Percentiles rank a stretch among this genome's conserved stretches.
Conservation (phyloP, 2,888 invertebrate genomes). For the Drosophila subquinaria region DNA sequence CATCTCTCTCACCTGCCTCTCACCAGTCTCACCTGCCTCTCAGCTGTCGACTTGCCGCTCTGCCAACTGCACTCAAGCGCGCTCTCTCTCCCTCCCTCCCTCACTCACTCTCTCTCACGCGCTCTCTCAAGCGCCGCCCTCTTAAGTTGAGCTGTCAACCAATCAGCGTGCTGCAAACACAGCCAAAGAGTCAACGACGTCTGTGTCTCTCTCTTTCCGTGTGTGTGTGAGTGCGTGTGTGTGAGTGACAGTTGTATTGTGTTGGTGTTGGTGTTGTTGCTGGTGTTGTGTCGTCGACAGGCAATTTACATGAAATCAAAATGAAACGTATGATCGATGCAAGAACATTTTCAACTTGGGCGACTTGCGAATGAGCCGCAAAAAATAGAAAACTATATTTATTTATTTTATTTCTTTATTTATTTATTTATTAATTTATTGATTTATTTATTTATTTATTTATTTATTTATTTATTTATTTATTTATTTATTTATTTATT, state of each 20-base stretch:
- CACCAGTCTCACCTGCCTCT: slow-evolving; percentile 1
- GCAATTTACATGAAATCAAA: slow-evolving; percentile 80
- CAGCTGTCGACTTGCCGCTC: neutral
- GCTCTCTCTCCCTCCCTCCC: slow-evolving; percentile 4
- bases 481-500: too few relatives aligned
- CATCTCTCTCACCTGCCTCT: too few relatives aligned
- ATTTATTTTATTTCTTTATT: too few relatives aligned
- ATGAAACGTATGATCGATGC: slow-evolving; percentile 68
- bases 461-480: too few relatives aligned
- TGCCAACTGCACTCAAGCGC: slow-evolving; percentile 6
- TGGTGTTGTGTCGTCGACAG: slow-evolving; percentile 77
- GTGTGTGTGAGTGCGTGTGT: slow-evolving; percentile 14
- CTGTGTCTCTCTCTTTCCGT: neutral
- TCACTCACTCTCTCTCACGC: neutral
- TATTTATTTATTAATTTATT: too few relatives aligned
- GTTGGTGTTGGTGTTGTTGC: slow-evolving; percentile 39
- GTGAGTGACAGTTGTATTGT: slow-evolving; percentile 13
- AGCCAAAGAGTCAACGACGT: slow-evolving; percentile 9
- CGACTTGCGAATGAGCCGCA: slow-evolving; percentile 31
- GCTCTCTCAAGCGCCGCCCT: slow-evolving; percentile 46
- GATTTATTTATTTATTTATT: too few relatives aligned
- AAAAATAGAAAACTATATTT: neutral
- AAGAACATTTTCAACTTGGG: neutral
- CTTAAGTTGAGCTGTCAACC: slow-evolving; percentile 17
- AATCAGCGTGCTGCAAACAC: slow-evolving; percentile 45